Evolutionary conservation across 2,888 invertebrate genomes (phyloP).

Genomic region (Mythimna lalbum): DNA sequence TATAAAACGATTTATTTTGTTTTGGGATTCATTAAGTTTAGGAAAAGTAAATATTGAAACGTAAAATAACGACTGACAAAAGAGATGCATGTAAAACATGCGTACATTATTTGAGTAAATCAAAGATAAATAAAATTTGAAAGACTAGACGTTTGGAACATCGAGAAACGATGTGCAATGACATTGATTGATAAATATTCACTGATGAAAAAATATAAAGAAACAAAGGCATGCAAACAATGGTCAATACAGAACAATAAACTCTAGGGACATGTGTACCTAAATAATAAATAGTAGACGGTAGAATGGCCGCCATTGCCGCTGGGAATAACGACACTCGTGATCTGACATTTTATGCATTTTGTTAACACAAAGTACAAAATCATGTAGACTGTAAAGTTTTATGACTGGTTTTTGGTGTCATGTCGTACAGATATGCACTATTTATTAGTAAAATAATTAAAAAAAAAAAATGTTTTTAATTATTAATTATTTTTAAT

Average conservation of each 20-base stretch:
- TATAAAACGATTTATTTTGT: neutral
- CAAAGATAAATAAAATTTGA: neutral
- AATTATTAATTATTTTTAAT: too few relatives aligned
- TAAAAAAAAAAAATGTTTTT: too few relatives aligned
- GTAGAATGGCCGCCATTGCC: conserved; percentile 10
- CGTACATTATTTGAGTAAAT: neutral
- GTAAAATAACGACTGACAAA: neutral
- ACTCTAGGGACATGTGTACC: conserved; percentile 34
- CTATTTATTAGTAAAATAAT: neutral
- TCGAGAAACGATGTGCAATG: neutral
- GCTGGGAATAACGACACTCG: conserved; percentile 9
- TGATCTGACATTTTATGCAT: conserved; percentile 27
- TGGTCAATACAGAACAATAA: conserved; percentile 42
- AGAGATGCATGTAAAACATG: neutral
- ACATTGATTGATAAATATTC: conserved; percentile 22
- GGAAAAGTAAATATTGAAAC: neutral
- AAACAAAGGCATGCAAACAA: conserved; percentile 48
- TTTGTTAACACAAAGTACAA: conserved; percentile 8
- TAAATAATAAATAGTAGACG: neutral
- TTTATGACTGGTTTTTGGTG: neutral
- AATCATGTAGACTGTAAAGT: neutral
- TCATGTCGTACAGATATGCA: neutral
- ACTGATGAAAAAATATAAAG: conserved; percentile 28
- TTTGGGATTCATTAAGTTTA: neutral
- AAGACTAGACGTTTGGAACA: too few relatives aligned